Percentiles rank a stretch among this genome's conserved stretches.
Conservation (phyloP, 2,888 invertebrate genomes). For the Eupithecia insigniata region DNA sequence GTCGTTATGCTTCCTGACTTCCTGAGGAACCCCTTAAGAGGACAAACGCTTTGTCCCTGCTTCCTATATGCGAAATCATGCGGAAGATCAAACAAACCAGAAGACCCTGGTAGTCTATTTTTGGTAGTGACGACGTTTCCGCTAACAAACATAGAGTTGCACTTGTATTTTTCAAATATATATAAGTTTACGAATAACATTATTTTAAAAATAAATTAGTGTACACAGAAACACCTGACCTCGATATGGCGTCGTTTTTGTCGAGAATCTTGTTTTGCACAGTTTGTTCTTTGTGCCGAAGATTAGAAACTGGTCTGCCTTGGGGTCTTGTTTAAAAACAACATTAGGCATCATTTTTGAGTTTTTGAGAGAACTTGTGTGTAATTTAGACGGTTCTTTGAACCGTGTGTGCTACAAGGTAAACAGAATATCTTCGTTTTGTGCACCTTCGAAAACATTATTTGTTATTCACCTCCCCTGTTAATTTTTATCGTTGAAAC, state of each 20-base stretch:
- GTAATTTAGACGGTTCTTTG: neutral
- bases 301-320: constrained; percentile 43
- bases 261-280: constrained; percentile 61
- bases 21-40: constrained; percentile 38
- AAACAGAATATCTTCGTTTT: neutral
- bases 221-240: constrained; percentile 50
- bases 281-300: constrained; percentile 55
- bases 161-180: constrained; percentile 42
- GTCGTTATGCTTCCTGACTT: constrained; percentile 43
- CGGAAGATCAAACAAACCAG: constrained; percentile 64
- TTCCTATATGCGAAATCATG: constrained; percentile 66
- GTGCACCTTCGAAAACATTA: neutral
- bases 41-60: constrained; percentile 40
- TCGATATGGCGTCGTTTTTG: constrained; percentile 39
- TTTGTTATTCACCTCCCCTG: constrained; percentile 15
- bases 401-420: neutral
- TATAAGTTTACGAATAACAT: constrained; percentile 38
- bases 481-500: neutral
- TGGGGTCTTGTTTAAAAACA: constrained; percentile 53
- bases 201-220: constrained; percentile 47
- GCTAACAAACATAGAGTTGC: constrained; percentile 57
- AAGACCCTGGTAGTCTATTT: constrained; percentile 79
- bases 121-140: constrained; percentile 70
- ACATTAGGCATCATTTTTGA: neutral
- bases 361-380: constrained; percentile 2